Percentiles rank a stretch among this genome's conserved stretches.
Conservation (phyloP, 2,888 invertebrate species). For the Eustalomyia histrio region DNA sequence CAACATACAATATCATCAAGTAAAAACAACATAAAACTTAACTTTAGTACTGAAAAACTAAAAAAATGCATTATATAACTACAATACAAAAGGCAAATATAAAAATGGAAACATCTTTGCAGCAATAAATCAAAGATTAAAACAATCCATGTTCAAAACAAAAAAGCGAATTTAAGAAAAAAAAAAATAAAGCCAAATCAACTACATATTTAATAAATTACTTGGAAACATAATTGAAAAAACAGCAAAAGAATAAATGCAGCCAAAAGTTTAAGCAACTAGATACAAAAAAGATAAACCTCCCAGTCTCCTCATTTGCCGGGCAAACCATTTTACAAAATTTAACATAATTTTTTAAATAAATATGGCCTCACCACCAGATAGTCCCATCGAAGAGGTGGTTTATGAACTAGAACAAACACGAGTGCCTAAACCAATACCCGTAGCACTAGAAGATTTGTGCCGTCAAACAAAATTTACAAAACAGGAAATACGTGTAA, state of each 20-base stretch:
- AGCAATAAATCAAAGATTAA: slow-evolving; percentile 39
- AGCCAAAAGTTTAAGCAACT: slow-evolving; percentile 6
- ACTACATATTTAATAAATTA: slow-evolving; percentile 1
- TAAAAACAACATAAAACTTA: slow-evolving; percentile 30
- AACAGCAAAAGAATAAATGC: slow-evolving; percentile 3
- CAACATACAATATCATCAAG: slow-evolving; percentile 22
- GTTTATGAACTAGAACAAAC: slow-evolving; percentile 91
- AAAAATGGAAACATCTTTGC: slow-evolving; percentile 14
- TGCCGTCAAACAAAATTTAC: slow-evolving; percentile 97
- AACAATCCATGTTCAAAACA: slow-evolving; percentile 14
- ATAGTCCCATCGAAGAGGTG: slow-evolving; percentile 91
- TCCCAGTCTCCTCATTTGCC: not conserved
- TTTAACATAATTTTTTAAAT: slow-evolving; percentile 18
- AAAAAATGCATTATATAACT: slow-evolving; percentile 31
- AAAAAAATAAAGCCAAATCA: slow-evolving; percentile 17
- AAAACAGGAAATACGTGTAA: slow-evolving; percentile 95
- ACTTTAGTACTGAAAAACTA: slow-evolving; percentile 5
- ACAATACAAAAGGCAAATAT: not conserved
- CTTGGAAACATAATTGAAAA: slow-evolving; percentile 2
- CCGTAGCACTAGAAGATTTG: slow-evolving; percentile 93
- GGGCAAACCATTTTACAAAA: not conserved
- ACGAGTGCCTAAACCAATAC: slow-evolving; percentile 88
- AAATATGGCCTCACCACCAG: slow-evolving; percentile 90
- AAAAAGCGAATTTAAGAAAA: slow-evolving; percentile 52
- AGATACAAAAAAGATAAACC: not conserved